phyloP scores from a whole-genome alignment of 1,140 invertebrate genomes.

The Phocides pigmalion region DNA sequence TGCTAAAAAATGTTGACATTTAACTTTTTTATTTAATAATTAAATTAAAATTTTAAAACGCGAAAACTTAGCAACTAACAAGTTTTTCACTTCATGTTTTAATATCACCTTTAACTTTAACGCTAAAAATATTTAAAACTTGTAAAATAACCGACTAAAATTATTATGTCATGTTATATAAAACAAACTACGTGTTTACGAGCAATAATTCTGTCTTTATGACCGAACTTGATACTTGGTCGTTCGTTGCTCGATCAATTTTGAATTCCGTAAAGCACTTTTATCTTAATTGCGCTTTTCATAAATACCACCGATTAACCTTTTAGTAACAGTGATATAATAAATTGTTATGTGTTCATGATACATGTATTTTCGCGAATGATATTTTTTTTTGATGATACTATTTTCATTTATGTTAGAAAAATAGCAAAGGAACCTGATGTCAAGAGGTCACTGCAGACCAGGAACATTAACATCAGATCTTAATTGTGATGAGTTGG shows the following conservation, averaged over 20 bases:
- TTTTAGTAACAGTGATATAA: not conserved
- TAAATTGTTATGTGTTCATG: too few species aligned
- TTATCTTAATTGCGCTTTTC: constrained; percentile 16
- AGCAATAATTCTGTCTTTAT: constrained; percentile 14
- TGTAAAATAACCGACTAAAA: constrained; percentile 20
- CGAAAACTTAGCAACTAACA: too few species aligned
- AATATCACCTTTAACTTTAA: not conserved
- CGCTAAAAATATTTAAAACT: constrained; percentile 23
- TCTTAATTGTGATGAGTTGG: too few species aligned
- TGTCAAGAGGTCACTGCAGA: too few species aligned
- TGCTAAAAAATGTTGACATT: too few species aligned
- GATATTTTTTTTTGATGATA: too few species aligned
- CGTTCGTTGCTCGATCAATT: constrained; percentile 22
- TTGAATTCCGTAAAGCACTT: constrained; percentile 12
- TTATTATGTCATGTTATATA: constrained; percentile 28
- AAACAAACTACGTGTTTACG: constrained; percentile 22
- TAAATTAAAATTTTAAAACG: not conserved
- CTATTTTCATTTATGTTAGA: too few species aligned
- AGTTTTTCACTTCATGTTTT: too few species aligned
- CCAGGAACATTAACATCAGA: too few species aligned
- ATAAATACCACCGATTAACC: constrained; percentile 1
- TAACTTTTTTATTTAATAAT: too few species aligned
- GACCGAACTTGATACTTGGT: constrained; percentile 17
- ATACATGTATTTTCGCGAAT: too few species aligned
- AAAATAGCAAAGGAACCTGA: too few species aligned